These are phyloP conservation scores for Vimba vimba DNA, from an alignment of 2,113 vertebrate genomes.

Conservation along the genomic window DNA sequence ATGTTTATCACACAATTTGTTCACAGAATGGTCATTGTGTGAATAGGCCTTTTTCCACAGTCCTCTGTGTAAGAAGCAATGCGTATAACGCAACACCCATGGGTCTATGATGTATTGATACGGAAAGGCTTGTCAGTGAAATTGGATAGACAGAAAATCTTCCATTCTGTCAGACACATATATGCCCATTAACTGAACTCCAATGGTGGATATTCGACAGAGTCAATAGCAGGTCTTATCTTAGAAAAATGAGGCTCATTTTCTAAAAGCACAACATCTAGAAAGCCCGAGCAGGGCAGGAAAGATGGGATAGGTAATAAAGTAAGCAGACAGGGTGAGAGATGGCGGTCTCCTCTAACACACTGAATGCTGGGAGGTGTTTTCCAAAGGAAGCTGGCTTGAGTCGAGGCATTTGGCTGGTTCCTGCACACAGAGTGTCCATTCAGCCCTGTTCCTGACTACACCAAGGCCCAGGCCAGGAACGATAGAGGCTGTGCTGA, in stretches of 20 bases:
- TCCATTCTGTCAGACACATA: not conserved
- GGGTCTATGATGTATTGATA: not conserved
- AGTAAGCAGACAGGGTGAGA: not conserved
- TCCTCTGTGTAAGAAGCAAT: not conserved
- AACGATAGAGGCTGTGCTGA: slow-evolving; percentile 52
- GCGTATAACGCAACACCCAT: no score
- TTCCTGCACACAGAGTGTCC: slow-evolving; percentile 69
- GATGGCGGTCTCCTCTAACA: slow-evolving; percentile 49
- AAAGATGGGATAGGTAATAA: not conserved
- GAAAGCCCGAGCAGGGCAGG: not conserved
- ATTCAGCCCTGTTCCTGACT: slow-evolving; percentile 69
- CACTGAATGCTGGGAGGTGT: slow-evolving; percentile 65
- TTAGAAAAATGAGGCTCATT: slow-evolving; percentile 16
- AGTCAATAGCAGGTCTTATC: slow-evolving; percentile 3
- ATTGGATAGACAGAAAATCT: not conserved
- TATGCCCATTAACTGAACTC: not conserved
- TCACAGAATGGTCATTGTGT: not conserved
- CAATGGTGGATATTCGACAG: not conserved
- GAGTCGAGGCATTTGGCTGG: slow-evolving; percentile 61
- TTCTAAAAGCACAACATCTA: slow-evolving; percentile 10
- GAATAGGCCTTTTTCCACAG: not conserved
- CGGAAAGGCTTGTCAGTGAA: slow-evolving; percentile 13
- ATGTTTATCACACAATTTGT: not conserved
- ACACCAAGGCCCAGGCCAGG: slow-evolving; percentile 55
- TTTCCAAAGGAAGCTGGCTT: slow-evolving; percentile 77